Conservation (phyloP, 1,140 invertebrate genomes). For the Pseudomyrmex dendroicus region DNA sequence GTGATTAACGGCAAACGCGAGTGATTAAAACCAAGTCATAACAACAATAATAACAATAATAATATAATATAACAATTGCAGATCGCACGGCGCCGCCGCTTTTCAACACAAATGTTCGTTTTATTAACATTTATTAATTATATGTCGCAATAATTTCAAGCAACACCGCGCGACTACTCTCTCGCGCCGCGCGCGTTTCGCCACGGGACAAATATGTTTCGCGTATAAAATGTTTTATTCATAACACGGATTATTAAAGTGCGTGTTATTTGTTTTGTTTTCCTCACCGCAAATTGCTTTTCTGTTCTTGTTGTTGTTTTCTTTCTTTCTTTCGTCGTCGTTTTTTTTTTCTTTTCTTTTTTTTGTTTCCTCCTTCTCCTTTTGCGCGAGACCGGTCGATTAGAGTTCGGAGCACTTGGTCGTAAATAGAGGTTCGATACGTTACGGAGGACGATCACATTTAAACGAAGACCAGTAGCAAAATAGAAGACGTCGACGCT, state of each 20-base stretch:
- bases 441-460: constrained; percentile 51
- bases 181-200: neutral
- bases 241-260: constrained; percentile 3
- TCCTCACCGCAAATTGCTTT: neutral
- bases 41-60: too few relatives aligned
- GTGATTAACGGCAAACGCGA: constrained; percentile 11
- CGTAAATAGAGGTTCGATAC: constrained; percentile 38
- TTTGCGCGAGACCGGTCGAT: constrained; percentile 10
- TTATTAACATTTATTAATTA: neutral
- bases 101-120: neutral
- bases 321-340: too few relatives aligned
- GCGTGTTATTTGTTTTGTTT: too few relatives aligned
- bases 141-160: neutral
- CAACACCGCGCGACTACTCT: neutral
- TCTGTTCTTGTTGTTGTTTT: too few relatives aligned
- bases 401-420: neutral
- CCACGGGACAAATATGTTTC: neutral
- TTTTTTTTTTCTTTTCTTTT: too few relatives aligned
- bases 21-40: neutral
- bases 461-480: constrained; percentile 38
- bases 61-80: neutral
- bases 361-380: neutral
- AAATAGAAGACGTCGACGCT: constrained; percentile 31
- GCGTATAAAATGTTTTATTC: constrained; percentile 23
- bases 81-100: neutral